Evolutionary conservation across 2,113 vertebrate species (phyloP), one percentile per base, ranked within the genome.

Genomic region (Callopanchax toddi): DNA sequence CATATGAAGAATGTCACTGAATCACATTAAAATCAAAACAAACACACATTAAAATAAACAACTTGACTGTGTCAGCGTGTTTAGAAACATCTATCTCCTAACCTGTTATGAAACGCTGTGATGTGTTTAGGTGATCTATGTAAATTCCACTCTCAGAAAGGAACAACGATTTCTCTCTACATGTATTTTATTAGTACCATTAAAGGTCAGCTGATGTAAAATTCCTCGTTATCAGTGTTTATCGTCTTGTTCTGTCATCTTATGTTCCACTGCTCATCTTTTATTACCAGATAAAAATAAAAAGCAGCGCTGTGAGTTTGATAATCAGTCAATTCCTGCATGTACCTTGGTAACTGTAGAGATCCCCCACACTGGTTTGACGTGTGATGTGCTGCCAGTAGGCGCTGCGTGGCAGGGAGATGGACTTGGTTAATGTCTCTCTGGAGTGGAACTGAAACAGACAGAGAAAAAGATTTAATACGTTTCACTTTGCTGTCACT

Each of bases 341-440:
- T 92, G 67, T 94, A 93, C 97, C 96, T 96, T 97, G 96, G 93
- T 96, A 97, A 91, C 94, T 94, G 95, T 95, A 98, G 91, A 99
- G 95, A 85, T 99, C 96, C 82, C 96, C 96, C 68, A 97, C 92
- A 51, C 97, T 99, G 93, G 93, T 97, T 91, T 99, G 97, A 63
- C 95, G 94, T 2, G 95, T 98, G 87, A 99, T 99, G 76, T 99
- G 97, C 80, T 98, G 97, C 97, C 97, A 99, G 84, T 99, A 99
- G 0, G 95, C 97, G 17, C 97, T 99, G 9, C 97, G 96, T 58
- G 97, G 97, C 69, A 99, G 94, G 42, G 97, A 98, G 84, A 98
- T 95, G 16, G 97, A 98, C 89, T 97, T 97, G 78, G 94, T 95
- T 84, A 98, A 89, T 17, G 91, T 94, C 81, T 97, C 96, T 69